phyloP scores from a whole-genome alignment of 2,888 invertebrate genomes.

The Coleophora flavipennella region DNA sequence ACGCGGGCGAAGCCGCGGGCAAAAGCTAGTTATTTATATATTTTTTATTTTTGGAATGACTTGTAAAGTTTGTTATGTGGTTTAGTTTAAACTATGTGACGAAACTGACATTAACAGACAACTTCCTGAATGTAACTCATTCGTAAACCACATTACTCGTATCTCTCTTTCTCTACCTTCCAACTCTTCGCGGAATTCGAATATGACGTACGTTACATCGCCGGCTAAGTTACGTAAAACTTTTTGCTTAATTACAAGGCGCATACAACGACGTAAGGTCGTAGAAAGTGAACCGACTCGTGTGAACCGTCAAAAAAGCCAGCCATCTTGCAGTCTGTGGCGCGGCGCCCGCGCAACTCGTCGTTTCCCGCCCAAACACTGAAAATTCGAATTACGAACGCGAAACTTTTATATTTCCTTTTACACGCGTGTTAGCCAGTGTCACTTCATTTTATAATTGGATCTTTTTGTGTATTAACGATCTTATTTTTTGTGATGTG shows the following conservation, averaged over 20 bases:
- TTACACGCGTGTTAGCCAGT: conserved; percentile 43
- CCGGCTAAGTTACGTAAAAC: conserved; percentile 54
- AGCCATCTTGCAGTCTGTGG: conserved; percentile 68
- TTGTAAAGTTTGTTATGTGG: no score
- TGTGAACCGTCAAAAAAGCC: conserved; percentile 69
- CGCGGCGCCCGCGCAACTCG: conserved; percentile 54
- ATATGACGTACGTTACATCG: conserved; percentile 55
- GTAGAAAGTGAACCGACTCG: conserved; percentile 72
- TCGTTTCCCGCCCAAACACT: conserved; percentile 57
- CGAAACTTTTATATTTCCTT: conserved; percentile 27
- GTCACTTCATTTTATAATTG: conserved; percentile 14
- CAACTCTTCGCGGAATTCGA: conserved; percentile 42
- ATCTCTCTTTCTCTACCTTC: no score
- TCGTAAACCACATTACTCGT: no score
- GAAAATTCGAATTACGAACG: conserved; percentile 43
- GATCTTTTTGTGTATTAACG: conserved; percentile 27
- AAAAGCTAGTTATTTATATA: no score
- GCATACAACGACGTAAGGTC: conserved; percentile 65
- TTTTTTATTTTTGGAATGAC: no score
- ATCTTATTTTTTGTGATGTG: conserved; percentile 42
- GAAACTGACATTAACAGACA: no score
- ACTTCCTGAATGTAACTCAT: no score
- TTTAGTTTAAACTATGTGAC: no score
- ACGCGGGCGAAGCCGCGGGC: no score
- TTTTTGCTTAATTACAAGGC: conserved; percentile 66